These are phyloP conservation scores for Dryobotodes eremita DNA, from an alignment of 2,888 invertebrate species.

Conservation along the genomic window DNA sequence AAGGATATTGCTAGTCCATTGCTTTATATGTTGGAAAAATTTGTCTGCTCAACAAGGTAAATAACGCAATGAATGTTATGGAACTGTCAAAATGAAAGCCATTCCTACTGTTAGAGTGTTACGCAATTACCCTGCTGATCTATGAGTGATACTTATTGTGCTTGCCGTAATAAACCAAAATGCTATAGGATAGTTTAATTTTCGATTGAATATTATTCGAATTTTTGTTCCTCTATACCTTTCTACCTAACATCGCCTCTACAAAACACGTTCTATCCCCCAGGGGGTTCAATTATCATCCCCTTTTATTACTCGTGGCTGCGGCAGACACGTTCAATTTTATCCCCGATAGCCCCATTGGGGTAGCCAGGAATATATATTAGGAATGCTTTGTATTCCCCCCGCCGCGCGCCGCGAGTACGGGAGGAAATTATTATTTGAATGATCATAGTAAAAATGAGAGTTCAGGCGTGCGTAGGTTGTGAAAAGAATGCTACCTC, in stretches of 20 bases:
- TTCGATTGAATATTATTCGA: too few relatives aligned
- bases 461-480: neutral
- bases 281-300: conserved; percentile 66
- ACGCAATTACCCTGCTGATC: too few relatives aligned
- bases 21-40: too few relatives aligned
- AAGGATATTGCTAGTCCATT: too few relatives aligned
- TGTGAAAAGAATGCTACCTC: neutral
- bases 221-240: neutral
- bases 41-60: too few relatives aligned
- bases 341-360: conserved; percentile 45
- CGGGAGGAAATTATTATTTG: conserved; percentile 19
- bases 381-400: conserved; percentile 53
- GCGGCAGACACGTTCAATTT: conserved; percentile 70
- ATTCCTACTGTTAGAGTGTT: too few relatives aligned
- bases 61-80: too few relatives aligned
- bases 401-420: too few relatives aligned
- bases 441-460: conserved; percentile 11
- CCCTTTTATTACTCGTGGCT: conserved; percentile 64
- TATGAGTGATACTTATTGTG: too few relatives aligned
- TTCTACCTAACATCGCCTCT: conserved; percentile 54
- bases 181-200: too few relatives aligned
- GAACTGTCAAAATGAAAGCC: too few relatives aligned
- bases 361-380: conserved; percentile 61
- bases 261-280: conserved; percentile 19
- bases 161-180: too few relatives aligned